Evolutionary conservation across 2,888 invertebrate species (phyloP).

Genomic region (Antheraea assamensis): DNA sequence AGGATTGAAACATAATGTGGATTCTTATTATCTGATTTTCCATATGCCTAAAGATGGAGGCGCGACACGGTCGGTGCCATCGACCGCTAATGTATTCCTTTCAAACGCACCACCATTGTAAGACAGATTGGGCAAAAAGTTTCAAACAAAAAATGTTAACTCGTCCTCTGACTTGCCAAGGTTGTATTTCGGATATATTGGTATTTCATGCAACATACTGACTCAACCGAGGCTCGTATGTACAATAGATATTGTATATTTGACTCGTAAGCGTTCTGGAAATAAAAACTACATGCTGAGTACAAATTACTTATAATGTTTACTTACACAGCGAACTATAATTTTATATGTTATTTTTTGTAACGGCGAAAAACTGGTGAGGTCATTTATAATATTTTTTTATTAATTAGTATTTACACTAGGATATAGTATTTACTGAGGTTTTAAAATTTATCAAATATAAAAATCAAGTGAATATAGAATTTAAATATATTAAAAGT

Average conservation of each 20-base stretch:
- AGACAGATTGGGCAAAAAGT: conserved; percentile 71
- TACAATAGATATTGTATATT: background rate
- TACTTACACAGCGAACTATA: conserved; percentile 10
- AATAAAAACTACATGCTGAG: background rate
- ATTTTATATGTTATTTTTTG: background rate
- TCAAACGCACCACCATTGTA: conserved; percentile 65
- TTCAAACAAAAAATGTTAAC: conserved; percentile 52
- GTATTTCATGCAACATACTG: conserved; percentile 55
- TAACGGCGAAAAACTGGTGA: background rate
- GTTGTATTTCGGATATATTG: conserved; percentile 43
- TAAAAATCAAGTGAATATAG: too few relatives aligned
- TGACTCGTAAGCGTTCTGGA: background rate
- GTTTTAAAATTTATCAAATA: too few relatives aligned
- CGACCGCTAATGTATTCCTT: conserved; percentile 76
- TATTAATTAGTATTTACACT: background rate
- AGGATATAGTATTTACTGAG: too few relatives aligned
- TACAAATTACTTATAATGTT: conserved; percentile 24
- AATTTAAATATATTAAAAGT: too few relatives aligned
- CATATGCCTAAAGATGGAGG: conserved; percentile 36
- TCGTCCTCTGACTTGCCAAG: conserved; percentile 62
- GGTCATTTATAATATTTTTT: background rate
- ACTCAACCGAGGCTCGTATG: conserved; percentile 42
- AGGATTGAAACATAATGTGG: conserved; percentile 36
- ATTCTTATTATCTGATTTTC: conserved; percentile 43
- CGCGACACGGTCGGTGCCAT: conserved; percentile 42